These are phyloP conservation scores for Gryllus longicercus DNA, from an alignment of 2,888 invertebrate genomes.

Conservation along the genomic window DNA sequence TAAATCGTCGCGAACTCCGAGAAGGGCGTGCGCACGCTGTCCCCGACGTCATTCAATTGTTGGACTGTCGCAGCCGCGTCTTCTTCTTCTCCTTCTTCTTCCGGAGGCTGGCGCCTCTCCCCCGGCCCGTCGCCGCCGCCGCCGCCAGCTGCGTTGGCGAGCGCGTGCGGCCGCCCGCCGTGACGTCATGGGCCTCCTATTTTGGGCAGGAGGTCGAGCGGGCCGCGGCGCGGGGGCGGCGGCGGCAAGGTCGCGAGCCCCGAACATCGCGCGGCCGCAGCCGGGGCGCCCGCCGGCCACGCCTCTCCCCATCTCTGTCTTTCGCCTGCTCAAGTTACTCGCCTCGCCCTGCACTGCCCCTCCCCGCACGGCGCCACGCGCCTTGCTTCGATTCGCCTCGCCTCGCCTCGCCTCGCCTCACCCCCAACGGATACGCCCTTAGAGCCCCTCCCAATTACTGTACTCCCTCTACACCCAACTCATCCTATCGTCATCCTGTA, in stretches of 20 bases:
- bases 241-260: background rate
- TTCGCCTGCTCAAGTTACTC: background rate
- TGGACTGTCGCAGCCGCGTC: too few relatives aligned
- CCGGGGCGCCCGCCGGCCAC: background rate
- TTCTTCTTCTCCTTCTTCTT: too few relatives aligned
- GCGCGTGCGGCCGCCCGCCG: background rate
- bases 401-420: too few relatives aligned
- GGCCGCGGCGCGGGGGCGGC: constrained; percentile 4
- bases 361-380: background rate
- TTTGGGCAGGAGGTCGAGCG: constrained; percentile 9
- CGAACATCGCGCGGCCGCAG: background rate
- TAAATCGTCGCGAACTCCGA: too few relatives aligned
- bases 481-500: too few relatives aligned
- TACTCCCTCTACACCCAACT: too few relatives aligned
- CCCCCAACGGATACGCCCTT: too few relatives aligned
- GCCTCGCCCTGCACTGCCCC: background rate
- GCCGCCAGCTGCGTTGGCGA: background rate
- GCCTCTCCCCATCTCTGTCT: background rate
- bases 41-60: too few relatives aligned
- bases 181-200: background rate
- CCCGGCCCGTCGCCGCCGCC: background rate
- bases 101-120: too few relatives aligned
- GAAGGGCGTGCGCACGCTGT: too few relatives aligned
- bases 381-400: background rate
- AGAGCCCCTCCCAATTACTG: too few relatives aligned